A percentile compares a stretch with the other conserved stretches of the same genome.
Conservation (phyloP, 2,888 invertebrate genomes). For the Apeira syringaria region DNA sequence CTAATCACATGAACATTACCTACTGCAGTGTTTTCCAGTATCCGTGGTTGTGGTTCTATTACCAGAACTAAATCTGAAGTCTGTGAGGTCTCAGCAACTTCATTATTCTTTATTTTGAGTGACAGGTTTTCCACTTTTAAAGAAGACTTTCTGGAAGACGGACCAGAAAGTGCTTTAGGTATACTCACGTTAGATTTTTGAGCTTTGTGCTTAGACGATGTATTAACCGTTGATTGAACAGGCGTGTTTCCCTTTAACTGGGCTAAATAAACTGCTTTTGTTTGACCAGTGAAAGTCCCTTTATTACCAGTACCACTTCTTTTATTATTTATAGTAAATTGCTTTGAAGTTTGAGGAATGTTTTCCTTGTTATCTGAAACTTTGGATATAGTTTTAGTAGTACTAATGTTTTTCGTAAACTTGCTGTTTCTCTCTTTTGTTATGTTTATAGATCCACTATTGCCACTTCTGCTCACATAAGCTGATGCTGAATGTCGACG, state of each 20-base stretch:
- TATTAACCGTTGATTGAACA: slow-evolving; percentile 34
- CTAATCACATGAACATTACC: slow-evolving; percentile 27
- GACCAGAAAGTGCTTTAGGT: slow-evolving; percentile 14
- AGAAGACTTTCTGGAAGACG: slow-evolving; percentile 34
- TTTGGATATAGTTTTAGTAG: slow-evolving; percentile 38
- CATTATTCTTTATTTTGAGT: slow-evolving; percentile 10
- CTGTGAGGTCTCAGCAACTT: slow-evolving; percentile 24
- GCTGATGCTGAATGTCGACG: slow-evolving; percentile 46
- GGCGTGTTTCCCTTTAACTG: slow-evolving; percentile 45
- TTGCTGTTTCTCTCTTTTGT: slow-evolving; percentile 46
- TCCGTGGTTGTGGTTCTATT: slow-evolving; percentile 30
- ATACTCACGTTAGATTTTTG: slow-evolving; percentile 46
- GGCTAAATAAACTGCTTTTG: slow-evolving; percentile 49
- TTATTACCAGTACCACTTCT: slow-evolving; percentile 36
- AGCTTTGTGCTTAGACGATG: slow-evolving; percentile 39
- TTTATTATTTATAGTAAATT: slow-evolving; percentile 33
- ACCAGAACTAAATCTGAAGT: slow-evolving; percentile 40
- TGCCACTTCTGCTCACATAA: slow-evolving; percentile 42
- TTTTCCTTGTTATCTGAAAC: slow-evolving; percentile 59
- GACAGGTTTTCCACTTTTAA: slow-evolving; percentile 32
- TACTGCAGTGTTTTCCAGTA: slow-evolving; percentile 2
- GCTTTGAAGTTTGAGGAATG: slow-evolving; percentile 51
- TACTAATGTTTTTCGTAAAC: slow-evolving; percentile 44
- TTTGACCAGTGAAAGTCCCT: slow-evolving; percentile 39
- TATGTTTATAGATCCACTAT: slow-evolving; percentile 47